Percentiles rank a stretch among this genome's conserved stretches.
Evolutionary conservation across 1,140 invertebrate species (phyloP).

Genomic region (Drosophila dunni): DNA sequence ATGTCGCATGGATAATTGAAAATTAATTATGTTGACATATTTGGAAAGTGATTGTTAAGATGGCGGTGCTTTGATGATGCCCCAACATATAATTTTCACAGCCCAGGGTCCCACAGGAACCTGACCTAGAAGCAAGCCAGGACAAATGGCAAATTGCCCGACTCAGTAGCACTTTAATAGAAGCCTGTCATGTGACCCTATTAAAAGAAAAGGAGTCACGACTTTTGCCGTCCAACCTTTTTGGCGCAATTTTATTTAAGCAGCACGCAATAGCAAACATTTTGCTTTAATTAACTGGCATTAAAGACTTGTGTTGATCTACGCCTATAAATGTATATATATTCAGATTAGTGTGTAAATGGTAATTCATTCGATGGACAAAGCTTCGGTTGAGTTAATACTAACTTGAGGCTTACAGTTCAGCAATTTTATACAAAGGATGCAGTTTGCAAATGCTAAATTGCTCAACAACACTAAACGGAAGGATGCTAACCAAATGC

Average conservation of each 20-base stretch:
- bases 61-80: constrained; percentile 61
- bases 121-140: constrained; percentile 18
- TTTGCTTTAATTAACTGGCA: constrained; percentile 62
- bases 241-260: constrained; percentile 43
- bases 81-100: constrained; percentile 59
- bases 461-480: constrained; percentile 43
- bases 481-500: constrained; percentile 71
- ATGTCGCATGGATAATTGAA: constrained; percentile 80
- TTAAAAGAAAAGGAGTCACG: constrained; percentile 49
- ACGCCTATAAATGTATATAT: neutral
- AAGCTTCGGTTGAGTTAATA: constrained; percentile 25
- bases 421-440: constrained; percentile 42
- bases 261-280: constrained; percentile 50
- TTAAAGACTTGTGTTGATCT: constrained; percentile 50
- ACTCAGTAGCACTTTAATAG: constrained; percentile 25
- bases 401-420: constrained; percentile 34
- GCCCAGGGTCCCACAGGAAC: constrained; percentile 3
- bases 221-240: neutral
- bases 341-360: neutral
- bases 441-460: constrained; percentile 52
- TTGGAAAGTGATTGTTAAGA: constrained; percentile 81
- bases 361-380: constrained; percentile 16
- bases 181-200: constrained; percentile 70
- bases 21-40: constrained; percentile 84
- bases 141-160: constrained; percentile 59